Percentiles rank a stretch among this genome's conserved stretches.
Evolutionary conservation across 2,888 invertebrate genomes (phyloP).

Genomic region (Polyommatus iphigenia): DNA sequence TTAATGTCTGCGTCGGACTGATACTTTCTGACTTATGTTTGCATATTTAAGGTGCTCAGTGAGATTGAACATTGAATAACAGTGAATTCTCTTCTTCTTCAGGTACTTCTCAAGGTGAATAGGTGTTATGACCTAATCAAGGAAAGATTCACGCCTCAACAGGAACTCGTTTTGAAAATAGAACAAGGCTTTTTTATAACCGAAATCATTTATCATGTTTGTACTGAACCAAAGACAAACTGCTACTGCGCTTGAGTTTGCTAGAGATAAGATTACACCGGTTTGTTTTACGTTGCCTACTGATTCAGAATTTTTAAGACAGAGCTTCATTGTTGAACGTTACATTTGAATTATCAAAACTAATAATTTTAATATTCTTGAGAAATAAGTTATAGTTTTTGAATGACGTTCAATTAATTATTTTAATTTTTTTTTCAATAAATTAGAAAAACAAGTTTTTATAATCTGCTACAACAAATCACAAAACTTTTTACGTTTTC

Average conservation of each 20-base stretch:
- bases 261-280: conserved; percentile 73
- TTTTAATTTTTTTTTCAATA: too few species aligned
- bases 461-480: too few species aligned
- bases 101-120: conserved; percentile 81
- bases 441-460: too few species aligned
- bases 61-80: conserved; percentile 50
- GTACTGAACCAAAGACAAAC: conserved; percentile 76
- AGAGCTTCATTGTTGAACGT: conserved; percentile 70
- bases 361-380: background rate
- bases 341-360: conserved; percentile 42
- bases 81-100: conserved; percentile 74
- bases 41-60: conserved; percentile 30
- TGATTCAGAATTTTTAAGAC: conserved; percentile 73
- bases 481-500: background rate
- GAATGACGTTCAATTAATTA: background rate
- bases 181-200: conserved; percentile 74
- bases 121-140: conserved; percentile 75
- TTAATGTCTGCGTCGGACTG: conserved; percentile 52
- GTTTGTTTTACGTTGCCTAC: conserved; percentile 76
- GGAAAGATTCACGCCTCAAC: conserved; percentile 69
- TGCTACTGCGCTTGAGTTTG: conserved; percentile 78
- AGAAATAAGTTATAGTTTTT: background rate
- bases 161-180: conserved; percentile 75
- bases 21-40: background rate
- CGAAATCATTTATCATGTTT: conserved; percentile 79